A percentile compares a stretch with the other conserved stretches of the same genome.
phyloP scores from a whole-genome alignment of 2,797 vertebrate species.

The Morelia viridis region DNA sequence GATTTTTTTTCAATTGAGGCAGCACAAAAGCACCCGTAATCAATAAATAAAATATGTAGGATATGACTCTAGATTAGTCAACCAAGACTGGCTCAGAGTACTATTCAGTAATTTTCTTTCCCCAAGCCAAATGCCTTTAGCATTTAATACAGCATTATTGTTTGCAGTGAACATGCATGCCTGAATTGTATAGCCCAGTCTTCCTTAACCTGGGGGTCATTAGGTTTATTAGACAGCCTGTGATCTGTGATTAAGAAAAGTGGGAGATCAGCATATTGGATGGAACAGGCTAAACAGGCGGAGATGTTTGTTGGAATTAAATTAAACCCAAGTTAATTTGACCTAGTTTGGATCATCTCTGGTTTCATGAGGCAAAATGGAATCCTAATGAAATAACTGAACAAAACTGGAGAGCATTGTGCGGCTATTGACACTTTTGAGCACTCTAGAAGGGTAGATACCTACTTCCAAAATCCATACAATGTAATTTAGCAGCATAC shows the following conservation, averaged over 20 bases:
- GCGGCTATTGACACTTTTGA: background rate
- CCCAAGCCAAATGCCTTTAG: background rate
- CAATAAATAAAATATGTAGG: background rate
- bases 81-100: background rate
- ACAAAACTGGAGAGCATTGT: background rate
- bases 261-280: background rate
- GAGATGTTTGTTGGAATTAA: background rate
- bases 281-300: background rate
- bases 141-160: background rate
- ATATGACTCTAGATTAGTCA: background rate
- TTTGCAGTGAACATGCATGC: background rate
- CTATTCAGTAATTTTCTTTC: background rate
- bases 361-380: background rate
- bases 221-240: background rate
- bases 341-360: background rate
- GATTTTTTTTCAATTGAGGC: background rate
- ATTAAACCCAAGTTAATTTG: background rate
- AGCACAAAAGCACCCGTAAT: background rate
- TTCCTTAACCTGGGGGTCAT: background rate
- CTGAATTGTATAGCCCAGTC: background rate
- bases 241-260: background rate
- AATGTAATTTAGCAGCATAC: background rate
- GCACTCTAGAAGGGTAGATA: background rate
- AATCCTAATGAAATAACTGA: background rate
- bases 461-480: background rate